These are phyloP conservation scores for Synergus itoensis DNA, from an alignment of 2,888 invertebrate genomes.

Conservation along the genomic window DNA sequence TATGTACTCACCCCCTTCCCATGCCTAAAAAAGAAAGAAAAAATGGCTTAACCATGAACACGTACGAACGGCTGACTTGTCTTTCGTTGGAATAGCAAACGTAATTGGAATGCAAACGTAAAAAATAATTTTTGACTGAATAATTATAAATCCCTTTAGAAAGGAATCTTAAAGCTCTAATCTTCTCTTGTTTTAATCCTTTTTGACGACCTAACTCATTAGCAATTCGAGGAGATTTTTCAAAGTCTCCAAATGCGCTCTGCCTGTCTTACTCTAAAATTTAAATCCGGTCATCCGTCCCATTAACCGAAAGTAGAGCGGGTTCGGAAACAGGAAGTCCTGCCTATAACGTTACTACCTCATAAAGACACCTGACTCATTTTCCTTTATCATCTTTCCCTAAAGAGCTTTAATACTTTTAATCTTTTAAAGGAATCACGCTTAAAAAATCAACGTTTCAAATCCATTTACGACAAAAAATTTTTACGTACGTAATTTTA, in stretches of 20 bases:
- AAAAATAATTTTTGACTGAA: not conserved
- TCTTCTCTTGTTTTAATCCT: constrained; percentile 28
- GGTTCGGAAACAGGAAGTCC: constrained; percentile 55
- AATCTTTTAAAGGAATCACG: not conserved
- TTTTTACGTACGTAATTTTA: no score
- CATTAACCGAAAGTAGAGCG: constrained; percentile 67
- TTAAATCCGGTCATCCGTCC: constrained; percentile 55
- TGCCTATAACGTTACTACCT: not conserved
- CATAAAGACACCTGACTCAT: constrained; percentile 14
- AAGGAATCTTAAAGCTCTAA: not conserved
- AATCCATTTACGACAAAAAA: no score
- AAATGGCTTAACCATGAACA: not conserved
- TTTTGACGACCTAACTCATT: constrained; percentile 9
- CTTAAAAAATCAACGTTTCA: not conserved
- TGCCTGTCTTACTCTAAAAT: constrained; percentile 4
- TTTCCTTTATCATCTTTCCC: not conserved
- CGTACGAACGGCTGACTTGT: not conserved
- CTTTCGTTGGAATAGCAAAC: not conserved
- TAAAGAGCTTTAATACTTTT: not conserved
- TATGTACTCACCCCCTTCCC: not conserved
- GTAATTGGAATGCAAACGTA: no score
- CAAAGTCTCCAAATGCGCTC: not conserved
- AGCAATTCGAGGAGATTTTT: constrained; percentile 20
- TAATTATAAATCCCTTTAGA: not conserved
- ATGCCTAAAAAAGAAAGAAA: not conserved